phyloP scores from a whole-genome alignment of 2,113 vertebrate genomes.

The Chaetura pelagica region DNA sequence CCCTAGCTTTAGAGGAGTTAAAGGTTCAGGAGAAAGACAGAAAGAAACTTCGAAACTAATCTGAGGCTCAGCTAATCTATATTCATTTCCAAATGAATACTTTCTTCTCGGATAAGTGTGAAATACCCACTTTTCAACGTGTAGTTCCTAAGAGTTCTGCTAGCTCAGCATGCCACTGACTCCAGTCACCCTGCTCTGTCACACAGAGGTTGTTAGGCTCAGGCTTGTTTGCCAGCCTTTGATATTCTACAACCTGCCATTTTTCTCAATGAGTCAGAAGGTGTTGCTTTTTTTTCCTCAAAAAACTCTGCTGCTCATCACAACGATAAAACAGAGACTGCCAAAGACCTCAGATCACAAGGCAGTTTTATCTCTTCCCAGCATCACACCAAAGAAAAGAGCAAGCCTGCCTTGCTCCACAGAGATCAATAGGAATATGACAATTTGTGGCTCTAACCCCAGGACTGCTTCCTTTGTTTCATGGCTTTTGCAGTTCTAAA shows the following conservation, averaged over 20 bases:
- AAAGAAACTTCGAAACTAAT: not conserved
- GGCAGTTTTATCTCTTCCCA: slow-evolving; percentile 38
- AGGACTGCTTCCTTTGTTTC: slow-evolving; percentile 35
- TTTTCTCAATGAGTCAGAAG: not conserved
- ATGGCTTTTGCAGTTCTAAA: not conserved
- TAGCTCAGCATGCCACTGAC: not conserved
- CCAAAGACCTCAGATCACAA: not conserved
- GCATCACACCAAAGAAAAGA: not conserved
- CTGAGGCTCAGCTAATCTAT: not conserved
- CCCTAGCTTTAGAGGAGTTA: not conserved
- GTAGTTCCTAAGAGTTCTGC: not conserved
- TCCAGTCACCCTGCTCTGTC: not conserved
- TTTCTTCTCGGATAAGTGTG: not conserved
- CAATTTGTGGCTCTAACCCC: not conserved
- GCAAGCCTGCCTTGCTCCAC: not conserved
- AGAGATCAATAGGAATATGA: not conserved
- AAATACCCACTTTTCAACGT: not conserved
- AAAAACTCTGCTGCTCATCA: not conserved
- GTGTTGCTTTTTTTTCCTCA: slow-evolving; percentile 13
- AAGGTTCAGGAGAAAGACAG: not conserved
- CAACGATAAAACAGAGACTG: slow-evolving; percentile 3
- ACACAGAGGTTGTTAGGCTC: not conserved
- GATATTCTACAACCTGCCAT: not conserved
- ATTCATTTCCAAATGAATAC: not conserved
- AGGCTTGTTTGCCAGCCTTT: not conserved